phyloP scores from a whole-genome alignment of 2,797 vertebrate species.

The Falco cherrug region DNA sequence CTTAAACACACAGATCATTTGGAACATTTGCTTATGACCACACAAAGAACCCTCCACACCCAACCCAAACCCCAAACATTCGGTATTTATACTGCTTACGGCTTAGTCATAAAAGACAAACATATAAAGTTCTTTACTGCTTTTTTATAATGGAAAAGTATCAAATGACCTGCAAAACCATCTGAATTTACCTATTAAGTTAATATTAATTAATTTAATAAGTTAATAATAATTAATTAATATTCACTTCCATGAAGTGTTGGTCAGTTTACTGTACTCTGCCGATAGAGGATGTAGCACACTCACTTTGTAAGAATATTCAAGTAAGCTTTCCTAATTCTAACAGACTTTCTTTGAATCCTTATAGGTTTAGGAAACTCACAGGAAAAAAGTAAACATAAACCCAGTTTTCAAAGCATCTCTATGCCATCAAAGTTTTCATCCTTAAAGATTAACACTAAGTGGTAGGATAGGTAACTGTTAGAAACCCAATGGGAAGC shows the following conservation, averaged over 20 bases:
- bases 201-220: too few relatives aligned
- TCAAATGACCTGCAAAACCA: not conserved
- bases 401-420: not conserved
- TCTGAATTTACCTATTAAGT: not conserved
- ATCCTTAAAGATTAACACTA: not conserved
- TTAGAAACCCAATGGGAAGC: not conserved
- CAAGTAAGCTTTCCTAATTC: not conserved
- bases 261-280: not conserved
- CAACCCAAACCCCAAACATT: not conserved
- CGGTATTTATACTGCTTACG: not conserved
- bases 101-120: not conserved
- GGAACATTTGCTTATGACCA: not conserved
- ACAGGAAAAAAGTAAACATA: not conserved
- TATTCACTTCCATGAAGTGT: not conserved
- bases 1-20: not conserved
- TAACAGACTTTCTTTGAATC: not conserved
- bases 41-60: accelerated
- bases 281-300: not conserved
- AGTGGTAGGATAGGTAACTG: not conserved
- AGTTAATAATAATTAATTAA: too few relatives aligned
- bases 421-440: not conserved
- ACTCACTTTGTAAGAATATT: not conserved
- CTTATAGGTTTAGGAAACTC: not conserved
- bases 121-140: not conserved
- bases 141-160: not conserved